Base-by-base conservation (phyloP, 2,113 vertebrate genomes). In the Gorsachius goisagi region DNA sequence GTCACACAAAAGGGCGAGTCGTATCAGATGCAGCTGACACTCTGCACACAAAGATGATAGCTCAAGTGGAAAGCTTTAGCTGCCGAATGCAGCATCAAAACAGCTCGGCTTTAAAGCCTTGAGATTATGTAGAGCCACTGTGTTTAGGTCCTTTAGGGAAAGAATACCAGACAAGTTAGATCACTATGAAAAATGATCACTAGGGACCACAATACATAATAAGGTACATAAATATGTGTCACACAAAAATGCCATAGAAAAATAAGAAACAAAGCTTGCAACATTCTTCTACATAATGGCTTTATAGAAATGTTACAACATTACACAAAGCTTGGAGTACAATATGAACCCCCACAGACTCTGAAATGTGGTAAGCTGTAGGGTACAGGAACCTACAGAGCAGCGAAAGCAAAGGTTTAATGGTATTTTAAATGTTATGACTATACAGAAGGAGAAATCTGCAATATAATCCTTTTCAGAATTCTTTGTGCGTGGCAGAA, bases 341-440 rank as follows among this genome's bases (percentile, higher is more conserved):
- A 94, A 94, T 95, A 97, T 26, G 88, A 97, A 97, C 97, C 94
- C 98, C 97, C 88, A 93, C 96, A 94, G 97, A 89, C 91, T 97
- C 76, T 78, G 94, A 98, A 97, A 98, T 98, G 97, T 89, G 88
- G 96, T 44, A 90, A 98, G 85, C 97, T 95, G 95, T 97, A 95
- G 97, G 96, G 94, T 93, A 72, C 59, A 80, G 96, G 85, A 97
- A 85, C 95, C 91, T 94, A 97, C 94, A 94, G 97, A 88, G 97
- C 90, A 94, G 73, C n/a, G 88, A 96, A 97, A 96, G 94, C 96
- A 96, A 90, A 98, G 74, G 85, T 97, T 97, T 97, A 97, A 98
- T 97, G 92, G 85, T 93, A 94, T 98, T 98, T 98, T 97, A 97
- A 98, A 98, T 97, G 98, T 97, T 98, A 96, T 96, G 97, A 96